phyloP scores from a whole-genome alignment of 2,888 invertebrate genomes.

The Amphipyra berbera region DNA sequence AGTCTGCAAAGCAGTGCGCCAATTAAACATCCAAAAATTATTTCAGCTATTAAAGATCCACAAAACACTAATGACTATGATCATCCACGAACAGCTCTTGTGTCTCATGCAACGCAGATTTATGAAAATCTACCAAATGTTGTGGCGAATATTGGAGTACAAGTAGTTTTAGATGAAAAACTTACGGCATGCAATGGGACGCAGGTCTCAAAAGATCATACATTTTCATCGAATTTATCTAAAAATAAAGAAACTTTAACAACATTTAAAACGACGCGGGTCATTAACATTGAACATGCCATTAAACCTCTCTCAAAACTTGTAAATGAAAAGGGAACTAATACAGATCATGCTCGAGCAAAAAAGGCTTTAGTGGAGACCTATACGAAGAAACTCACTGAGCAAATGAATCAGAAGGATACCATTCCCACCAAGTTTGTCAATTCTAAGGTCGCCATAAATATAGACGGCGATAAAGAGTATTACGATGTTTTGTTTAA shows the following conservation, averaged over 20 bases:
- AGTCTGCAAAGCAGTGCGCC: constrained; percentile 8
- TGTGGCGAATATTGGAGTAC: constrained; percentile 15
- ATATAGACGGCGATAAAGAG: constrained; percentile 76
- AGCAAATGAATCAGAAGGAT: constrained; percentile 55
- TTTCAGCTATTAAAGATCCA: background rate
- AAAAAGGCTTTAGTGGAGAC: constrained; percentile 75
- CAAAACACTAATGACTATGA: background rate
- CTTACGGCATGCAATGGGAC: constrained; percentile 17
- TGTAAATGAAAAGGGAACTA: constrained; percentile 55
- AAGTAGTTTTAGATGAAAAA: constrained; percentile 19
- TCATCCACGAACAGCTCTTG: constrained; percentile 1
- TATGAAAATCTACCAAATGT: background rate
- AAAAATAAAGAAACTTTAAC: constrained; percentile 24
- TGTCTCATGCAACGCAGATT: constrained; percentile 26
- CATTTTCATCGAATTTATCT: constrained; percentile 1
- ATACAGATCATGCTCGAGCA: constrained; percentile 65
- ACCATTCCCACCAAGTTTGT: constrained; percentile 52
- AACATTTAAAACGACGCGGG: background rate
- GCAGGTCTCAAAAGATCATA: constrained; percentile 22
- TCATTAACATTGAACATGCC: constrained; percentile 36
- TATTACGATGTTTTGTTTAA: constrained; percentile 73
- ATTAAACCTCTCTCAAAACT: constrained; percentile 24
- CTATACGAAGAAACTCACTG: constrained; percentile 67
- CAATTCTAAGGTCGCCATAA: constrained; percentile 73
- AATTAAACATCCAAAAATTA: constrained; percentile 25